These are phyloP conservation scores for Pseudococcus viburni DNA, from an alignment of 2,888 invertebrate genomes.

Conservation along the genomic window DNA sequence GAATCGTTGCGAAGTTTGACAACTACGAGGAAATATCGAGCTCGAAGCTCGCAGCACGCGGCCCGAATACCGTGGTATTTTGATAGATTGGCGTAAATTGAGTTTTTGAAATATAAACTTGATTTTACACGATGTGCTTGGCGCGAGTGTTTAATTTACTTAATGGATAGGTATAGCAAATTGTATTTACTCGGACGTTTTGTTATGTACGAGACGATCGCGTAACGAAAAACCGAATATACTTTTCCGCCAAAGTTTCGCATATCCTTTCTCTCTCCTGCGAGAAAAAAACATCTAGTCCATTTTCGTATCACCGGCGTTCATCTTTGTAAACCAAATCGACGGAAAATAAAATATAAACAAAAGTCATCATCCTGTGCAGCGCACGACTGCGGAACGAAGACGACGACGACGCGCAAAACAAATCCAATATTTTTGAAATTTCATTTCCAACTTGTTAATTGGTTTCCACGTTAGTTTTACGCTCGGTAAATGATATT, in stretches of 20 bases:
- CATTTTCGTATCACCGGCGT: no score
- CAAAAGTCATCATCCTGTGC: no score
- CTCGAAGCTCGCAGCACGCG: not conserved
- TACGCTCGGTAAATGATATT: conserved; percentile 14
- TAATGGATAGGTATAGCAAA: conserved; percentile 24
- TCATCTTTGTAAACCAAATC: no score
- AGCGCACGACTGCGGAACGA: no score
- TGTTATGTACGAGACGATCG: not conserved
- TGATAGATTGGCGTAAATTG: conserved; percentile 55
- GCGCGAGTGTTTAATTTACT: conserved; percentile 44
- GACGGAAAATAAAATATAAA: no score
- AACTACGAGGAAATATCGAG: conserved; percentile 43
- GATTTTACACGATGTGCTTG: conserved; percentile 33
- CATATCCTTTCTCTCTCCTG: no score
- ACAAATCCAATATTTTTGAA: conserved; percentile 10
- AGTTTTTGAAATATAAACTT: conserved; percentile 45
- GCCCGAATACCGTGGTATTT: not conserved
- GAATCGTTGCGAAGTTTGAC: conserved; percentile 48
- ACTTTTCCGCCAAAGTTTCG: not conserved
- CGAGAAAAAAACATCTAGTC: no score
- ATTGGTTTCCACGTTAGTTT: conserved; percentile 38
- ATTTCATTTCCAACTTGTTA: conserved; percentile 23
- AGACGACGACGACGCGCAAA: not conserved
- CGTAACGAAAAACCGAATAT: not conserved
- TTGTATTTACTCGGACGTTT: conserved; percentile 19